A percentile compares a stretch with the other conserved stretches of the same genome.
Evolutionary conservation across 2,797 vertebrate genomes (phyloP).

Genomic region (Gallirallus australis): DNA sequence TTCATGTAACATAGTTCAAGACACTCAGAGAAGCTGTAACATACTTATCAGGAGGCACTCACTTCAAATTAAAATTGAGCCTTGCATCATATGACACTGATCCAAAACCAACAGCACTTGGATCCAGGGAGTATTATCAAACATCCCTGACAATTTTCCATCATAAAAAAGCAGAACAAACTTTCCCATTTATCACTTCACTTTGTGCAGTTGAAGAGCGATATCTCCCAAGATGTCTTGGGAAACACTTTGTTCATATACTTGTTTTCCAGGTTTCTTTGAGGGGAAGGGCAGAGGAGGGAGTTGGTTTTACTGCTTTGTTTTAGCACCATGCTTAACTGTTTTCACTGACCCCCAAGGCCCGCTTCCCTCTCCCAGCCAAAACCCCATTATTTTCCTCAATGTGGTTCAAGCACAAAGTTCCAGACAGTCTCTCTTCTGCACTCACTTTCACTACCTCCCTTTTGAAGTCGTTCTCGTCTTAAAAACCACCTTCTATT

Average conservation of each 20-base stretch:
- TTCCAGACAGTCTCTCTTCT: not conserved
- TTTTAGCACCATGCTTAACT: not conserved
- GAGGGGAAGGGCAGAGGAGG: not conserved
- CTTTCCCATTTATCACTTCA: not conserved
- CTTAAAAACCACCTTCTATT: not conserved
- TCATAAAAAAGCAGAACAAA: not conserved
- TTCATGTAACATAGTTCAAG: not conserved
- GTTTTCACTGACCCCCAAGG: not conserved
- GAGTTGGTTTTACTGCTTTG: not conserved
- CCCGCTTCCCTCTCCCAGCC: not conserved
- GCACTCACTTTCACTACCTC: not conserved
- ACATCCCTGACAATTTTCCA: not conserved
- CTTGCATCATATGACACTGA: not conserved
- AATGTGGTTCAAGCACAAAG: not conserved
- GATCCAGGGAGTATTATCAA: not conserved
- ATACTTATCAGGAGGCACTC: not conserved
- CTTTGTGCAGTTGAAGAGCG: not conserved
- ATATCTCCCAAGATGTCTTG: not conserved
- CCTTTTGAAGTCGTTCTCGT: not conserved
- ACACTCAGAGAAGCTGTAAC: not conserved
- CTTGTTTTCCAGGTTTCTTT: constrained; percentile 1
- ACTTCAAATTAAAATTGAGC: not conserved
- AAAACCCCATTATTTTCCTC: not conserved
- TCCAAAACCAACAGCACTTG: not conserved
- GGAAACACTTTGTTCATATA: not conserved